Conservation (phyloP, 2,113 vertebrate genomes). For the Python bivittatus region DNA sequence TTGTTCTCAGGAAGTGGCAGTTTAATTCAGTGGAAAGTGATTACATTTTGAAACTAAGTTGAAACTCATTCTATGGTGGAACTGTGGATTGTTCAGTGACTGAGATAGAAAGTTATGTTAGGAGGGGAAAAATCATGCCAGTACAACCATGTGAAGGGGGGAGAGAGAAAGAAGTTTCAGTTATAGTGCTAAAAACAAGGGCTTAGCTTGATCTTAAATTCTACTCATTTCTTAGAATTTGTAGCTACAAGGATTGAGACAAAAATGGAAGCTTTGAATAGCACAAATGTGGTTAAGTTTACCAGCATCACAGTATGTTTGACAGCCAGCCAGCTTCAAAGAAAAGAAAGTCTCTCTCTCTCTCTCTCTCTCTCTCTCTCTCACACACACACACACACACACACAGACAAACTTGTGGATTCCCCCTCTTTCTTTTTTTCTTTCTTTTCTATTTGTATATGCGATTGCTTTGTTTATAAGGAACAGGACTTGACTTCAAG, state of each 20-base stretch:
- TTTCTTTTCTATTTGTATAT: slow-evolving; percentile 15
- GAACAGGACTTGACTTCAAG: slow-evolving; percentile 14
- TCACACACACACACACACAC: background rate
- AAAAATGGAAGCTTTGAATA: background rate
- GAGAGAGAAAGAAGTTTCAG: background rate
- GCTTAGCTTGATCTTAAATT: background rate
- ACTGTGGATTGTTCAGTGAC: background rate
- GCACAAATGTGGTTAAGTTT: background rate
- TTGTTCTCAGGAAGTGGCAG: background rate
- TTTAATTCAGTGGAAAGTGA: background rate
- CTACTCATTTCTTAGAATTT: background rate
- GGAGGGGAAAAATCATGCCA: background rate
- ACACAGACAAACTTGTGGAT: background rate
- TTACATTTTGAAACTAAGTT: background rate
- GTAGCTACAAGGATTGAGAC: background rate
- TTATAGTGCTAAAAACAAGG: no score
- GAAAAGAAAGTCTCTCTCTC: background rate
- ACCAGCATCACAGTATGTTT: background rate
- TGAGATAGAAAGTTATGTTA: background rate
- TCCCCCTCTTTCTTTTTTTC: no score
- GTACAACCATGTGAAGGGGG: background rate
- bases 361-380: background rate
- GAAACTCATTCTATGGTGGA: background rate
- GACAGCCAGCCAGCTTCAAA: background rate
- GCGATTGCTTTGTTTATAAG: slow-evolving; percentile 24